phyloP scores from a whole-genome alignment of 2,113 vertebrate species.

The Notiomystis cincta region DNA sequence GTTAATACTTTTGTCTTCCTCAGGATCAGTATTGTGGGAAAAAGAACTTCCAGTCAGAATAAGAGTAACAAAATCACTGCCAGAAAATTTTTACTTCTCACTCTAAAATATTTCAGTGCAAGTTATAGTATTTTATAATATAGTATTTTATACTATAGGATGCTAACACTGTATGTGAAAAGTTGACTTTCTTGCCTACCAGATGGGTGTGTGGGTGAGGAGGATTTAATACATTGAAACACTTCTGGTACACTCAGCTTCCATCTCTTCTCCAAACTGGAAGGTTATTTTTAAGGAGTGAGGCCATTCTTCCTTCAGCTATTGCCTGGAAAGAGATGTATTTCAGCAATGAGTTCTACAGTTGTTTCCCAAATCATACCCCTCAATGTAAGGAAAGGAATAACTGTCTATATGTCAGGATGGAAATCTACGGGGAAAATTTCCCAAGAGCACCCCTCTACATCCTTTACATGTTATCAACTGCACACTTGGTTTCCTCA shows the following conservation, averaged over 20 bases:
- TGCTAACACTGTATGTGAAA: background rate
- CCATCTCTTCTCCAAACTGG: background rate
- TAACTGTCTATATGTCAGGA: background rate
- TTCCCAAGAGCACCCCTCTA: background rate
- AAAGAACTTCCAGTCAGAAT: background rate
- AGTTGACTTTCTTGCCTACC: background rate
- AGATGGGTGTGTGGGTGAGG: fast-evolving
- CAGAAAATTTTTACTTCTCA: background rate
- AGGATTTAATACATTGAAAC: background rate
- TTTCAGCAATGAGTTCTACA: background rate
- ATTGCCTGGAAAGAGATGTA: background rate
- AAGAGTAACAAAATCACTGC: background rate
- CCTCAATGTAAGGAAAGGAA: background rate
- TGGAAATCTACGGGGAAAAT: background rate
- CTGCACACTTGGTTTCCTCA: background rate
- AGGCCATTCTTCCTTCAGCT: background rate
- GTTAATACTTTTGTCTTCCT: background rate
- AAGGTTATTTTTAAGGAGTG: background rate
- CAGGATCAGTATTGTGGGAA: background rate
- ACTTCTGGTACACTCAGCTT: background rate
- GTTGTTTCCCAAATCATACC: background rate
- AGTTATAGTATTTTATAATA: background rate
- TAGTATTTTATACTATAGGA: background rate
- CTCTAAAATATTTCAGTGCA: background rate
- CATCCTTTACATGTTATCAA: background rate